Evolutionary conservation across 2,113 vertebrate genomes (phyloP).

Genomic region (Tetrao urogallus): DNA sequence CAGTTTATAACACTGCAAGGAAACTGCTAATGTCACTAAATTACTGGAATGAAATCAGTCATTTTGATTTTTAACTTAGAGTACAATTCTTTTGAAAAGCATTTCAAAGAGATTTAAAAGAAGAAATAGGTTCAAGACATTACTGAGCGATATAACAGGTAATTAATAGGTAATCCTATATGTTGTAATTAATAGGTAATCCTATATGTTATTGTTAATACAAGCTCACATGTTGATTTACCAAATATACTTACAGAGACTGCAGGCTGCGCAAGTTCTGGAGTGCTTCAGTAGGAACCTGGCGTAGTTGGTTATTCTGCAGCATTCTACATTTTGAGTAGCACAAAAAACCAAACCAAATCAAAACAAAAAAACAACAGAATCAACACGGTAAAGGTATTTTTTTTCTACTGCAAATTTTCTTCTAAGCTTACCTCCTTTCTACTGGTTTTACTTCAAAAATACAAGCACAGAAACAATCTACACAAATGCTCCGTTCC

Average conservation of each 20-base stretch:
- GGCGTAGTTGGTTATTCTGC: slow-evolving; percentile 91
- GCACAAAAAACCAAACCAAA: slow-evolving; percentile 31
- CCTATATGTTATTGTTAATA: background rate
- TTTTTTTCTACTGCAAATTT: background rate
- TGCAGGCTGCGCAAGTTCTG: slow-evolving; percentile 88
- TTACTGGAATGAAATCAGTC: background rate
- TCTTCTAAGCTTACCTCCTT: background rate
- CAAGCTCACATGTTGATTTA: background rate
- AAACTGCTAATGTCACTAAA: background rate
- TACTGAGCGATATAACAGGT: background rate
- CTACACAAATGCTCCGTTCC: background rate
- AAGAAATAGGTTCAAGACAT: background rate
- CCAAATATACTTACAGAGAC: slow-evolving; percentile 85
- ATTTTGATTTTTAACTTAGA: slow-evolving; percentile 24
- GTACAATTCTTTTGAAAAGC: slow-evolving; percentile 12
- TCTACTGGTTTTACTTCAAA: background rate
- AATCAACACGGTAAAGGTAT: slow-evolving; percentile 16
- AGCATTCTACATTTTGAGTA: slow-evolving; percentile 83
- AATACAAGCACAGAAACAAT: background rate
- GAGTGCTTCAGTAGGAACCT: slow-evolving; percentile 88
- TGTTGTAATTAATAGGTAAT: background rate
- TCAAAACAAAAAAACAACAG: background rate
- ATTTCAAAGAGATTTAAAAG: slow-evolving; percentile 4
- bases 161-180: background rate
- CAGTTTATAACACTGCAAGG: background rate